Evolutionary conservation across 2,797 vertebrate genomes (phyloP), one percentile per base, ranked within the genome.

Genomic region (Threskiornis aethiopicus): DNA sequence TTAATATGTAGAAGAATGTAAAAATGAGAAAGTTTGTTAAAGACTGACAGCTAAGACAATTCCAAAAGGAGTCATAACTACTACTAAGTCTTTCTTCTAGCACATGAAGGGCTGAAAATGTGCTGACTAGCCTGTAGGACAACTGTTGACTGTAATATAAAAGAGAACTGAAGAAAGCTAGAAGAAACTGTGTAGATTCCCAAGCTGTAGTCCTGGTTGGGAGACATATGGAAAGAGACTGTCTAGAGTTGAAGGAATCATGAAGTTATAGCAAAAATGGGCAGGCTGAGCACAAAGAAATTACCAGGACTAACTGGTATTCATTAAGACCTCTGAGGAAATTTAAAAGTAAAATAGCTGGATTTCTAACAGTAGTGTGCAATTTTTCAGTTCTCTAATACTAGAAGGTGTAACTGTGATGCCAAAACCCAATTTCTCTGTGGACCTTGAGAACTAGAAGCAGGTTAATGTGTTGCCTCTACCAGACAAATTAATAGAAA

Each of bases 151-250:
- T 35, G 16, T 16, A 14, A 42, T 78, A 10, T 58, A 62, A 81
- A 84, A 66, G 10, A 65, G 51, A 81, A 35, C 5, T 73, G 13
- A 17, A 77, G 55, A 84, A 89, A 35, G 13, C 10, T 18, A 13
- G 25, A 49, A 59, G 28, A 69, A 82, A n/a, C 12, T n/a, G 6
- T 51, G 14, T 69, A 25, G 41, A 16, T 76, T 80, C 16, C 6
- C 9, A 65, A 39, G 46, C 17, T 67, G 11, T 77, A 61, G 31
- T 61, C n/a, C 22, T 37, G n/a, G 6, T n/a, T 72, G 35, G n/a
- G 54, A 91, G 41, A 57, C 4, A 8, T 0, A 0, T 0, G 35
- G 28, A 82, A 79, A 46, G 9, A 61, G 16, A 28, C 22, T 35
- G 16, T 47, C 21, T 81, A 51, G 41, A 85, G 18, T 58, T 83